Percentiles rank a stretch among this genome's conserved stretches.
phyloP scores from a whole-genome alignment of 1,140 invertebrate species.

The Trichonephila clavata region DNA sequence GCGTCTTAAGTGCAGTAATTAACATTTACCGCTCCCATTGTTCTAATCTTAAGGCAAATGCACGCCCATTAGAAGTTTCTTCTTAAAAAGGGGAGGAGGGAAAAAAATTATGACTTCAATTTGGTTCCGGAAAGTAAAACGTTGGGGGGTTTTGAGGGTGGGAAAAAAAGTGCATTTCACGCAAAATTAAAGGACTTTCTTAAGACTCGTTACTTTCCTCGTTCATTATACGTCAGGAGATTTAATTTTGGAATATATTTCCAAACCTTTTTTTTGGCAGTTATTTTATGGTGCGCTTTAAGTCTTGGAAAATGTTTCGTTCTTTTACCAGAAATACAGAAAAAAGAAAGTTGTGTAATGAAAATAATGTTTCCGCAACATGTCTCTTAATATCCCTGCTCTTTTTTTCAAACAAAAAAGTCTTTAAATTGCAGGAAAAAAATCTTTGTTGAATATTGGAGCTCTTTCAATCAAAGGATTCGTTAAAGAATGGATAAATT shows the following conservation, averaged over 20 bases:
- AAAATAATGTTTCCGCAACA: not conserved
- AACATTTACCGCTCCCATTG: slow-evolving; percentile 66
- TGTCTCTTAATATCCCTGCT: too few relatives aligned
- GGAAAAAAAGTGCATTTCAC: slow-evolving; percentile 19
- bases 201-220: slow-evolving; percentile 37
- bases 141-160: not conserved
- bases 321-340: not conserved
- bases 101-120: slow-evolving; percentile 72
- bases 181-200: slow-evolving; percentile 59
- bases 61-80: slow-evolving; percentile 37
- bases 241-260: slow-evolving; percentile 49
- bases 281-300: not conserved
- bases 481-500: too few relatives aligned
- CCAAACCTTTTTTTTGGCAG: not conserved
- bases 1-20: slow-evolving; percentile 68
- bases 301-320: not conserved
- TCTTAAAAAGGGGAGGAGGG: not conserved
- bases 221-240: slow-evolving; percentile 41
- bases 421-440: too few relatives aligned
- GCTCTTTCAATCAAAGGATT: too few relatives aligned
- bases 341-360: not conserved
- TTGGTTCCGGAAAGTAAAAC: slow-evolving; percentile 40
- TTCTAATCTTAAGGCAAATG: slow-evolving; percentile 48
- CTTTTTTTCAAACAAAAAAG: too few relatives aligned
- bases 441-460: too few relatives aligned